Percentiles rank a stretch among this genome's conserved stretches.
Evolutionary conservation across 2,888 invertebrate genomes (phyloP).

Genomic region (Spisula subtruncata): DNA sequence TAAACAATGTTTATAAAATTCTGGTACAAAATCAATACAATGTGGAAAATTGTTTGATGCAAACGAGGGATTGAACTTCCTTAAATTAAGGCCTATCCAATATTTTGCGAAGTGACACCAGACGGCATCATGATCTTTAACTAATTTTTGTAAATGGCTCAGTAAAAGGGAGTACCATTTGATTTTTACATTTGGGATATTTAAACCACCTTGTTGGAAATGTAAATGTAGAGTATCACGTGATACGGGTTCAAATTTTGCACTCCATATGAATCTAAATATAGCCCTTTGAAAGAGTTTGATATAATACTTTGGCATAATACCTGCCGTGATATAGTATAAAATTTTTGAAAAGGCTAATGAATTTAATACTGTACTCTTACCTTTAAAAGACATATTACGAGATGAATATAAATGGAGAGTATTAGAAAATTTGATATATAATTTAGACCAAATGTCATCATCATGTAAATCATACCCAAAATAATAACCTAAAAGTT

Average conservation of each 20-base stretch:
- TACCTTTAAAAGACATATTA: conserved; percentile 48
- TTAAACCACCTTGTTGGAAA: conserved; percentile 51
- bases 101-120: neutral
- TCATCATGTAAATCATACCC: conserved; percentile 56
- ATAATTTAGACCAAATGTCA: conserved; percentile 54
- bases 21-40: neutral
- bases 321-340: conserved; percentile 40
- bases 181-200: conserved; percentile 38
- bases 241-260: conserved; percentile 34
- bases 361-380: conserved; percentile 42
- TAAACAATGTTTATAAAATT: neutral
- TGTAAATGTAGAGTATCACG: conserved; percentile 28
- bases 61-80: neutral
- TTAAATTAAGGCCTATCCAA: neutral
- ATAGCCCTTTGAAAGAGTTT: conserved; percentile 42
- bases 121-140: conserved; percentile 34
- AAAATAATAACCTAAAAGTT: conserved; percentile 64
- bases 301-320: conserved; percentile 37
- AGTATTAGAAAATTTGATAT: conserved; percentile 53
- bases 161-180: conserved; percentile 46
- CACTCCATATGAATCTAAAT: conserved; percentile 56
- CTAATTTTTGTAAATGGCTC: conserved; percentile 49
- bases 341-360: conserved; percentile 49
- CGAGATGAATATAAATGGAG: conserved; percentile 39
- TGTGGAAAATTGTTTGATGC: neutral